A percentile compares a stretch with the other conserved stretches of the same genome.
Conservation (phyloP, 1,140 invertebrate genomes). For the Drosophila tropicalis region DNA sequence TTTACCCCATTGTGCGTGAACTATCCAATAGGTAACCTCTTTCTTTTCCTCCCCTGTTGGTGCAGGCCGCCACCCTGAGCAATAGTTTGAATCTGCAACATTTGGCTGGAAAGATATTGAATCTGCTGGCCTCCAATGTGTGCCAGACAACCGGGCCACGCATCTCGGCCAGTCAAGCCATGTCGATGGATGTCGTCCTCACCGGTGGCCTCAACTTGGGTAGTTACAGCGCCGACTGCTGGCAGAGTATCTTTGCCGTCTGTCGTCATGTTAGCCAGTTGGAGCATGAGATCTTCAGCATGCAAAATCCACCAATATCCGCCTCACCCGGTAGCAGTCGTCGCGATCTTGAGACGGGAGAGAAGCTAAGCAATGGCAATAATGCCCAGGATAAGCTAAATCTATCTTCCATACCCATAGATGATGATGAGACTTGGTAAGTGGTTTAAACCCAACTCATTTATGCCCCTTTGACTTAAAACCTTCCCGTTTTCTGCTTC, state of each 20-base stretch:
- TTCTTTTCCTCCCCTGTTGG: conserved; percentile 17
- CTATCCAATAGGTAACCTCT: no score
- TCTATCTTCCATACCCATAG: conserved; percentile 84
- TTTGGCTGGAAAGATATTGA: conserved; percentile 83
- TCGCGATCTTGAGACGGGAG: conserved; percentile 83
- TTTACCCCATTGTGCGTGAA: background rate
- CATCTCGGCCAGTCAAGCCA: conserved; percentile 92
- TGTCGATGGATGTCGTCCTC: conserved; percentile 93
- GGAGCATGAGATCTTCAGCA: conserved; percentile 93
- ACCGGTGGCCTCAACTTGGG: conserved; percentile 93
- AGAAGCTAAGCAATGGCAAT: conserved; percentile 75
- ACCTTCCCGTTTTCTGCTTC: background rate
- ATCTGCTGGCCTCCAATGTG: conserved; percentile 80
- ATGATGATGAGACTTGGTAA: conserved; percentile 91
- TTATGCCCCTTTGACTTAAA: no score
- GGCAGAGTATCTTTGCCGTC: conserved; percentile 96
- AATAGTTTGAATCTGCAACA: conserved; percentile 91
- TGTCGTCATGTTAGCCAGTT: conserved; percentile 95
- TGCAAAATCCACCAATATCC: conserved; percentile 84
- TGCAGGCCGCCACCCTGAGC: conserved; percentile 88
- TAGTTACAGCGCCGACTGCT: conserved; percentile 95
- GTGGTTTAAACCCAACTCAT: background rate
- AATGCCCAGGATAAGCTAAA: conserved; percentile 76
- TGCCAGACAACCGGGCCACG: conserved; percentile 86
- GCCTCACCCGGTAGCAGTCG: conserved; percentile 82